Conservation (phyloP, 2,797 vertebrate species). For the Gymnoscopelus microlampas region DNA sequence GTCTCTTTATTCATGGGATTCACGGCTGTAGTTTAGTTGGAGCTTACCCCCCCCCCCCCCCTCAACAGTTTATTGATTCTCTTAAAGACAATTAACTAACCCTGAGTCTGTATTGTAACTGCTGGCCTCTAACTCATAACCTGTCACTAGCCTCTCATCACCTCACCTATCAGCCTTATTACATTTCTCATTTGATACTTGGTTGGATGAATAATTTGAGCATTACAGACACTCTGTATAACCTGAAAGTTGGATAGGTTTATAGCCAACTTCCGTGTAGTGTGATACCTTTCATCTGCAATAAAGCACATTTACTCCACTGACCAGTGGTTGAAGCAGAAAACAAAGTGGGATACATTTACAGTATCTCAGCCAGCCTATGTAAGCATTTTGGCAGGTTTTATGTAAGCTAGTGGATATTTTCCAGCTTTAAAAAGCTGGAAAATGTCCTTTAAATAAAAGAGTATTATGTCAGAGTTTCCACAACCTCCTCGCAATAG, state of each 20-base stretch:
- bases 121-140: slow-evolving; percentile 21
- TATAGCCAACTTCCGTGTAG: background rate
- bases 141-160: slow-evolving; percentile 11
- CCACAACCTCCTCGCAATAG: too few relatives aligned
- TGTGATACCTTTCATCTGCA: background rate
- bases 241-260: background rate
- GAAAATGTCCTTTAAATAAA: too few relatives aligned
- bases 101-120: slow-evolving; percentile 16
- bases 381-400: too few relatives aligned
- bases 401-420: too few relatives aligned
- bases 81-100: slow-evolving; percentile 41
- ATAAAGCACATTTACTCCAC: background rate
- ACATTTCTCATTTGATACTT: slow-evolving; percentile 2
- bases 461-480: too few relatives aligned
- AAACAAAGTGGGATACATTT: too few relatives aligned
- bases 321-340: too few relatives aligned
- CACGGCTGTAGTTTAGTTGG: slow-evolving; percentile 36
- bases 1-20: slow-evolving; percentile 45
- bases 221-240: background rate
- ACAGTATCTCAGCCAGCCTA: too few relatives aligned
- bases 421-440: too few relatives aligned
- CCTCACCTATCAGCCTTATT: slow-evolving; percentile 19
- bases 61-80: slow-evolving; percentile 29
- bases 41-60: background rate
- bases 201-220: background rate